phyloP scores from a whole-genome alignment of 1,140 invertebrate genomes.

The Rhynchophorus ferrugineus region DNA sequence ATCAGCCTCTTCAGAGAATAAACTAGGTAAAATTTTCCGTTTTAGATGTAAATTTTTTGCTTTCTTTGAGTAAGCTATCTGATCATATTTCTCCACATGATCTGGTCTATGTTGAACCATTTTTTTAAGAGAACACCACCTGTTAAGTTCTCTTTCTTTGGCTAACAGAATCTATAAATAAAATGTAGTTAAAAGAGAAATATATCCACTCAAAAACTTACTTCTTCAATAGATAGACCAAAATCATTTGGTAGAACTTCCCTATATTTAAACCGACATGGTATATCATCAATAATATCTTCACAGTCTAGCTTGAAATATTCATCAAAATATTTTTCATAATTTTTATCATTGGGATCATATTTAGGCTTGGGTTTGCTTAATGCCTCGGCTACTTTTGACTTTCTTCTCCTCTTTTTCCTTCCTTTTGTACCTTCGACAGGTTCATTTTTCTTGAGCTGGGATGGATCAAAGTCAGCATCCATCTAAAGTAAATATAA shows the following conservation, averaged over 20 bases:
- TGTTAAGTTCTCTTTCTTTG: slow-evolving; percentile 88
- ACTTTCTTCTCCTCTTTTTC: slow-evolving; percentile 55
- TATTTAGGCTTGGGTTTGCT: slow-evolving; percentile 67
- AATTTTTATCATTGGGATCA: slow-evolving; percentile 71
- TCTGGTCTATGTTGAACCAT: slow-evolving; percentile 71
- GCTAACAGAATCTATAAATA: slow-evolving; percentile 71
- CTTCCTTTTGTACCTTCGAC: slow-evolving; percentile 49
- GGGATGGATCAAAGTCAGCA: slow-evolving; percentile 67
- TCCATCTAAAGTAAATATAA: slow-evolving; percentile 62
- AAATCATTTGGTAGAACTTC: slow-evolving; percentile 83
- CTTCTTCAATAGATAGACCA: slow-evolving; percentile 86
- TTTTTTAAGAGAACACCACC: slow-evolving; percentile 91
- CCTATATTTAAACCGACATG: slow-evolving; percentile 90
- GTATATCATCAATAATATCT: slow-evolving; percentile 84
- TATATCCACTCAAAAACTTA: slow-evolving; percentile 37
- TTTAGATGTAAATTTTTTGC: slow-evolving; percentile 65
- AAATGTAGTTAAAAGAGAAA: neutral
- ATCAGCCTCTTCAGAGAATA: slow-evolving; percentile 46
- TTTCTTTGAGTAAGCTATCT: slow-evolving; percentile 67
- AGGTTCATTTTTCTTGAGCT: slow-evolving; percentile 48
- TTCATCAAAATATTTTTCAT: slow-evolving; percentile 86
- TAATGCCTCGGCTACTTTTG: slow-evolving; percentile 64
- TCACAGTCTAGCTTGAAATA: slow-evolving; percentile 93
- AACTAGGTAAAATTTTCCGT: slow-evolving; percentile 75
- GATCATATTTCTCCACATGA: slow-evolving; percentile 73